A percentile compares a stretch with the other conserved stretches of the same genome.
Evolutionary conservation across 2,797 vertebrate genomes (phyloP).

Genomic region (Mus caroli): DNA sequence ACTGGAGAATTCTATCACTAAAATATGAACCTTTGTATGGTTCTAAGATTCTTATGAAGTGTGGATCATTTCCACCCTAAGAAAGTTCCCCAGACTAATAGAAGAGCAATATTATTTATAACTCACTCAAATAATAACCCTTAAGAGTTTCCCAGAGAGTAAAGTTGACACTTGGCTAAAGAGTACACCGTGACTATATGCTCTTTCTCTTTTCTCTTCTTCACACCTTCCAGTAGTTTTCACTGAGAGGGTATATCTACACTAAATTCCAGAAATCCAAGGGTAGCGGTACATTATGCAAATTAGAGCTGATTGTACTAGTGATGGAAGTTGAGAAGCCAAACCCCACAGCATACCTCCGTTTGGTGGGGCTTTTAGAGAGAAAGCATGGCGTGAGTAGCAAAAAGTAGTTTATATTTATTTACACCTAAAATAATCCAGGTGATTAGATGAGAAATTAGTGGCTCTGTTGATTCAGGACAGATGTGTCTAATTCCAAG

Average conservation of each 20-base stretch:
- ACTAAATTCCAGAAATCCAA: background rate
- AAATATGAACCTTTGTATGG: conserved; percentile 59
- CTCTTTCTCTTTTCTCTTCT: background rate
- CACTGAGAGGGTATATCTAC: background rate
- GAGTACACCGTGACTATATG: conserved; percentile 41
- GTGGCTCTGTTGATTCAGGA: conserved; percentile 15
- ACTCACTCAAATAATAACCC: background rate
- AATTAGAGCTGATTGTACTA: background rate
- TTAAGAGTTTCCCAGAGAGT: conserved; percentile 20
- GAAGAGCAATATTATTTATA: conserved; percentile 27
- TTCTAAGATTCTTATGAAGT: conserved; percentile 64
- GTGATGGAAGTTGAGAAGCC: background rate
- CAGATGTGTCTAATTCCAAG: background rate
- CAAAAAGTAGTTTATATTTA: background rate
- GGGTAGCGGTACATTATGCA: background rate
- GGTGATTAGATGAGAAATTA: conserved; percentile 33
- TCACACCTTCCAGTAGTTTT: background rate
- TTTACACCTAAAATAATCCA: conserved; percentile 34
- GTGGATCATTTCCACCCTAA: conserved; percentile 68
- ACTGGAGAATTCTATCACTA: conserved; percentile 66
- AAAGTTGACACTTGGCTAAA: conserved; percentile 54
- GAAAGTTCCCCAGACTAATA: conserved; percentile 45
- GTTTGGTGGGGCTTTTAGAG: background rate
- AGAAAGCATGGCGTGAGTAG: background rate
- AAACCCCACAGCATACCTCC: background rate